Base-by-base conservation (phyloP, 2,797 vertebrate species). In the Alcedo atthis region DNA sequence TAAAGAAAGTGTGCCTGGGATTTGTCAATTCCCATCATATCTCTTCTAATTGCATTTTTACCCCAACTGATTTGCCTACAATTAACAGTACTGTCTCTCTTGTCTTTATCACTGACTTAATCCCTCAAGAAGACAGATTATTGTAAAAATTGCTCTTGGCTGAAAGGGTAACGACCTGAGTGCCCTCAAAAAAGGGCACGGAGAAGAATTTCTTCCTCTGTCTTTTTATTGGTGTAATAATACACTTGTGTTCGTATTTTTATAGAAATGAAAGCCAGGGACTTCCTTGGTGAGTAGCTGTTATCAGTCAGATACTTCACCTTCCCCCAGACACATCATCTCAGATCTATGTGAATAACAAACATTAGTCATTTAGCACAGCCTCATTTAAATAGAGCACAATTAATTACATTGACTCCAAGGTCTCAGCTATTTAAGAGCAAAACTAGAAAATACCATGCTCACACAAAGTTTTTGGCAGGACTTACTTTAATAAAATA, bases 81-180 rank as follows among this genome's bases (percentile, higher is more conserved):
- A 95, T 96, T 89, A 93, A 87, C 83, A 94, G 69, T 76, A 85
- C 83, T 89, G 62, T 71, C 76, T 96, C 35, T 66, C 30, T n/a
- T 79, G 25, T 58, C 67, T 95, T 89, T 81, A 62, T 82, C 55
- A 87, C 61, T 35, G 43, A 80, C 66, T 93, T 88, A 94, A 87
- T 88, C 70, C 58, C 78, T 88, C 70, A 62, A 66, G 89, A 83
- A 94, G 58, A 95, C 46, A 86, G 85, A 95, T 61, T 87, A 88
- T 35, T 58, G 64, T 49, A 85, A 94, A 96, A 92, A 85, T 85
- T 89, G 78, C 42, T 83, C 62, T 66, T 81, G 76, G 80, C 81
- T 90, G 15, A 9, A 74, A 74, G 66, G 76, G 73, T 58, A 87
- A 85, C 92, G 88, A 91, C 62, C 51, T 13, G 18, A 75, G 33